phyloP scores from a whole-genome alignment of 1,140 invertebrate genomes.

The Linepithema humile region DNA sequence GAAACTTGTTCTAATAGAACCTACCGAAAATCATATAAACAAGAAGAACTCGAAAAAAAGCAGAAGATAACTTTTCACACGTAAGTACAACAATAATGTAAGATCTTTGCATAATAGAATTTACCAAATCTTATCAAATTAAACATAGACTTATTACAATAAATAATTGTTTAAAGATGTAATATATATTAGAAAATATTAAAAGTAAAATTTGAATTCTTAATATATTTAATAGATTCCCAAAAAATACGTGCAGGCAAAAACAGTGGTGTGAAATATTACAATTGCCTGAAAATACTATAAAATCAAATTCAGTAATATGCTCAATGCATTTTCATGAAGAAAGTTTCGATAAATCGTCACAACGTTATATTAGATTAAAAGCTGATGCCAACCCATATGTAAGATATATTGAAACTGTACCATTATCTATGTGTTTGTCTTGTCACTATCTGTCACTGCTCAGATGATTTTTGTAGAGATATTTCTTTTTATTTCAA shows the following conservation, averaged over 20 bases:
- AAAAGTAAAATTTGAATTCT: not conserved
- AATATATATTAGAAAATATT: no score
- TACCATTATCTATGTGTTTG: no score
- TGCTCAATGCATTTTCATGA: not conserved
- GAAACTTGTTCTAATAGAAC: no score
- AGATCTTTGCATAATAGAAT: no score
- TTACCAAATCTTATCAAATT: no score
- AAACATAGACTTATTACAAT: no score
- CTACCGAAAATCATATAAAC: no score
- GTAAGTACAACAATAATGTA: no score
- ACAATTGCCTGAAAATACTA: not conserved
- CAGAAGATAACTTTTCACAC: no score
- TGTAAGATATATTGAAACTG: not conserved
- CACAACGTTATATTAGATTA: not conserved
- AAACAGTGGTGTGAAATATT: not conserved
- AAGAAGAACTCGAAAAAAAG: no score
- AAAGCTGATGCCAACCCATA: not conserved
- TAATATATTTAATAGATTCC: not conserved
- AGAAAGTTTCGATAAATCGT: not conserved
- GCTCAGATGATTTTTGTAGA: not conserved
- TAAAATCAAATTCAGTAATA: not conserved
- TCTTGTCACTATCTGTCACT: not conserved
- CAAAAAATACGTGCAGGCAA: not conserved
- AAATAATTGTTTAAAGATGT: no score
- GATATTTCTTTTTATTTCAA: not conserved